These are phyloP conservation scores for Diabrotica virgifera DNA, from an alignment of 1,140 invertebrate species.

Conservation along the genomic window DNA sequence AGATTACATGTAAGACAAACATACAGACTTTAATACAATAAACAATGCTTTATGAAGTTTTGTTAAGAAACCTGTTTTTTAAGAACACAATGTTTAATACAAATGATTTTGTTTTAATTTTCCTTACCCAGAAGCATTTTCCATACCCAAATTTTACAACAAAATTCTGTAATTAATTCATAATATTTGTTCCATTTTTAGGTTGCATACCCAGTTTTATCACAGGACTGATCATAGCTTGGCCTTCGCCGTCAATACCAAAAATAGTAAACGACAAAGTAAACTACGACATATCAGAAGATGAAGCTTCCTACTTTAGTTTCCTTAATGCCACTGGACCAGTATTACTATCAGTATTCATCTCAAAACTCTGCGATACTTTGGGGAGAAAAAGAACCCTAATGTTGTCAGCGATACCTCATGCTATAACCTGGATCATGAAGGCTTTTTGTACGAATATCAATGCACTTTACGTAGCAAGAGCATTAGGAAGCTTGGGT, in stretches of 20 bases:
- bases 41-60: too few species aligned
- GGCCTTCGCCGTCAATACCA: slow-evolving; percentile 24
- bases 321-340: slow-evolving; percentile 9
- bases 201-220: slow-evolving; percentile 7
- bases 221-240: slow-evolving; percentile 21
- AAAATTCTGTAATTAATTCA: too few species aligned
- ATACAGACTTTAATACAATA: too few species aligned
- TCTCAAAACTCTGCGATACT: slow-evolving; percentile 25
- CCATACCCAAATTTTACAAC: too few species aligned
- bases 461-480: slow-evolving; percentile 28
- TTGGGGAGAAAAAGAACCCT: slow-evolving; percentile 34
- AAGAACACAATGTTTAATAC: too few species aligned
- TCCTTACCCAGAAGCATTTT: too few species aligned
- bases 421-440: slow-evolving; percentile 27
- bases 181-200: background rate
- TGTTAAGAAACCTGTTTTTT: too few species aligned
- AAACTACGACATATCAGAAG: slow-evolving; percentile 25
- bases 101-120: too few species aligned
- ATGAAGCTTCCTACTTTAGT: slow-evolving; percentile 18
- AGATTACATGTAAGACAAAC: too few species aligned
- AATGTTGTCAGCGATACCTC: slow-evolving; percentile 28
- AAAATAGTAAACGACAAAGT: slow-evolving; percentile 21
- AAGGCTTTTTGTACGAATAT: slow-evolving; percentile 25
- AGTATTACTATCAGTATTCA: slow-evolving; percentile 18
- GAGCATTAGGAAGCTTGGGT: slow-evolving; percentile 35